phyloP scores from a whole-genome alignment of 1,140 invertebrate genomes.

The Fopius arisanus region DNA sequence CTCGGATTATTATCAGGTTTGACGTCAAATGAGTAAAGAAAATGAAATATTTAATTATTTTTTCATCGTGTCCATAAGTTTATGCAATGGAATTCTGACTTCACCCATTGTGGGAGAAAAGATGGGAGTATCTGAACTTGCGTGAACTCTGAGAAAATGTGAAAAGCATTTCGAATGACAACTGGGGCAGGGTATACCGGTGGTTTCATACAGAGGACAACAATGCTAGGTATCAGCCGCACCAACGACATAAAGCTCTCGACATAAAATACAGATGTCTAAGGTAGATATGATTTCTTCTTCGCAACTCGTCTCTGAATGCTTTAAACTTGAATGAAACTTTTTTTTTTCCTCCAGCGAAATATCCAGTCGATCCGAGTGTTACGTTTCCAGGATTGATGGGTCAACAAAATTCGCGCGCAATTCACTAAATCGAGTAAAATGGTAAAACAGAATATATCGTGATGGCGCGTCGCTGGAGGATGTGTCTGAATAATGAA shows the following conservation, averaged over 20 bases:
- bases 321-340: conserved; percentile 29
- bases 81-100: too few relatives aligned
- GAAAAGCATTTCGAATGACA: conserved; percentile 6
- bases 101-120: background rate
- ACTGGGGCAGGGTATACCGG: conserved; percentile 15
- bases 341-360: conserved; percentile 17
- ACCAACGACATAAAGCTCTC: conserved; percentile 27
- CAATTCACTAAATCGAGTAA: too few relatives aligned
- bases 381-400: background rate
- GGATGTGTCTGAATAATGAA: background rate
- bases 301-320: conserved; percentile 19
- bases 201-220: conserved; percentile 13
- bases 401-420: too few relatives aligned
- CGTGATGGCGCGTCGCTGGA: too few relatives aligned
- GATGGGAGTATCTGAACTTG: background rate
- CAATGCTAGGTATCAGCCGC: conserved; percentile 37
- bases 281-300: conserved; percentile 36
- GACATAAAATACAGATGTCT: conserved; percentile 42
- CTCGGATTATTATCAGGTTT: too few relatives aligned
- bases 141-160: background rate
- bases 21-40: too few relatives aligned
- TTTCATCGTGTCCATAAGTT: too few relatives aligned
- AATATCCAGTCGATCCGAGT: background rate
- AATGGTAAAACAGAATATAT: too few relatives aligned
- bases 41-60: too few relatives aligned